phyloP scores from a whole-genome alignment of 2,888 invertebrate species.

The Eupithecia subumbrata region DNA sequence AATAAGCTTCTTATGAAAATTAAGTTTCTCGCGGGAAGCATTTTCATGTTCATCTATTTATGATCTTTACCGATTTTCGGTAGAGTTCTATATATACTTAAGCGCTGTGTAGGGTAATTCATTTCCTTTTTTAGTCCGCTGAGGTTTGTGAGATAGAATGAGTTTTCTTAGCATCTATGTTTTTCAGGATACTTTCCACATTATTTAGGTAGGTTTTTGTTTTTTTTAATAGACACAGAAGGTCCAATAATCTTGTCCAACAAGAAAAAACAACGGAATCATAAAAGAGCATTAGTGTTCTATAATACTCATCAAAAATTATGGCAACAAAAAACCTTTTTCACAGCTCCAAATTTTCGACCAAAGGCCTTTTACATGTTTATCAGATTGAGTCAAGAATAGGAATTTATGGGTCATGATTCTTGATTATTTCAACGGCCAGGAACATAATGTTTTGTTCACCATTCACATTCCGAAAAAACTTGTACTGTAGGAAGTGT shows the following conservation, averaged over 20 bases:
- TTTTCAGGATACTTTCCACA: background rate
- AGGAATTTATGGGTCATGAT: background rate
- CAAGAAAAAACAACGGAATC: background rate
- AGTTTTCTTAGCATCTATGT: background rate
- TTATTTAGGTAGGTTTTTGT: too few relatives aligned
- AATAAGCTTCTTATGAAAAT: conserved; percentile 9
- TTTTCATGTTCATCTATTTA: conserved; percentile 6
- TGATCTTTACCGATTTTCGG: background rate
- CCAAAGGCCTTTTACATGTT: background rate
- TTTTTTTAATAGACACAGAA: background rate
- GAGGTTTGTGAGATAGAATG: background rate
- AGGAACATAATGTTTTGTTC: background rate
- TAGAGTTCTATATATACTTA: background rate
- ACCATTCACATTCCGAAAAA: background rate
- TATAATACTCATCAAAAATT: background rate
- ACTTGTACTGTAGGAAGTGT: too few relatives aligned
- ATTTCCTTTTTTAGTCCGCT: background rate
- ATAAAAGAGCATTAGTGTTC: background rate
- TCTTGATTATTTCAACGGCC: background rate
- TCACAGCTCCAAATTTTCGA: background rate
- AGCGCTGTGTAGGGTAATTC: background rate
- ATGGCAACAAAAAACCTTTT: background rate
- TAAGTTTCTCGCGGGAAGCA: conserved; percentile 3
- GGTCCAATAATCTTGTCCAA: background rate
- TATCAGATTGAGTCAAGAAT: background rate